Percentiles rank a stretch among this genome's conserved stretches.
Evolutionary conservation across 2,797 vertebrate species (phyloP).

Genomic region (Sciaenops ocellatus): DNA sequence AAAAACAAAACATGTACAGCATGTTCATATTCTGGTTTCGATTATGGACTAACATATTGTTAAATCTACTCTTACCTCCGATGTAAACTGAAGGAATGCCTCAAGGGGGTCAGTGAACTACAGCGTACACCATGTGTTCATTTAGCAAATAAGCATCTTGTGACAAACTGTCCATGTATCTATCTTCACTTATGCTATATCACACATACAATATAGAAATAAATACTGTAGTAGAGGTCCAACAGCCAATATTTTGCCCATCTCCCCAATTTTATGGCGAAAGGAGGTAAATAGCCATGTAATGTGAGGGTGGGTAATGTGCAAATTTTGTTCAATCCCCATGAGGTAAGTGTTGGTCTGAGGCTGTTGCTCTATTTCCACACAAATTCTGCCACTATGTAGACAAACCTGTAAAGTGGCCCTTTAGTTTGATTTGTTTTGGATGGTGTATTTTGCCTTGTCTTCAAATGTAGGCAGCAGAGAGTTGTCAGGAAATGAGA

Average conservation of each 20-base stretch:
- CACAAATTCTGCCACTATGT: not conserved
- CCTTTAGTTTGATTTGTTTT: not conserved
- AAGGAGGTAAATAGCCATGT: constrained; percentile 6
- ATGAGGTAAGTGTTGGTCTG: not conserved
- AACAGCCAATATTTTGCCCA: not conserved
- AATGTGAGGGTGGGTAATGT: constrained; percentile 12
- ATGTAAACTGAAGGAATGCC: not conserved
- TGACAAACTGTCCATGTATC: not conserved
- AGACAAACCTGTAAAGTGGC: constrained; percentile 10
- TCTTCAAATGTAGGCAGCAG: not conserved
- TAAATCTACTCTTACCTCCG: constrained; percentile 9
- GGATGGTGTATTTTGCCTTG: not conserved
- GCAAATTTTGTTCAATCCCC: constrained; percentile 11
- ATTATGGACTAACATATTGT: constrained; percentile 7
- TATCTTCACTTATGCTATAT: not conserved
- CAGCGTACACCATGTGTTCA: not conserved
- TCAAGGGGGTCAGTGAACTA: constrained; percentile 11
- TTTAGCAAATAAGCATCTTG: constrained; percentile 9
- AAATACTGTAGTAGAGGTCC: not conserved
- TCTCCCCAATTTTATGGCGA: not conserved
- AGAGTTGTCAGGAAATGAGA: not conserved
- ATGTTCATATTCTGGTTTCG: constrained; percentile 15
- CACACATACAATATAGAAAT: not conserved
- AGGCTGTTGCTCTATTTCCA: constrained; percentile 14
- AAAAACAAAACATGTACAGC: not conserved